Evolutionary conservation across 1,140 invertebrate species (phyloP).

Genomic region (Manduca sexta): DNA sequence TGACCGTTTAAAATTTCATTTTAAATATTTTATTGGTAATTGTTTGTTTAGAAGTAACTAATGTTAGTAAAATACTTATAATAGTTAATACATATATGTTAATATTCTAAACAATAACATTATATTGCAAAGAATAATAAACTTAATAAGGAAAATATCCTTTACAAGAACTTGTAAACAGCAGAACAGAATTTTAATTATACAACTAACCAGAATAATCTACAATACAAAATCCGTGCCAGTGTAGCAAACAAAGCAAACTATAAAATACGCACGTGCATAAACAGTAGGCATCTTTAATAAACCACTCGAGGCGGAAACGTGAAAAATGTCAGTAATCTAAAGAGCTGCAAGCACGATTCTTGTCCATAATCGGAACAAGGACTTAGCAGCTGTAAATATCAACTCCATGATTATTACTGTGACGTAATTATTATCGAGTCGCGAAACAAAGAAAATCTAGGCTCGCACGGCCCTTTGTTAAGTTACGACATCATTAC

Average conservation of each 20-base stretch:
- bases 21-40: no score
- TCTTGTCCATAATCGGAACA: slow-evolving; percentile 68
- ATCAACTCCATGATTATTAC: slow-evolving; percentile 60
- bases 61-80: no score
- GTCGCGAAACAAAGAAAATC: slow-evolving; percentile 59
- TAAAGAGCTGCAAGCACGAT: slow-evolving; percentile 57
- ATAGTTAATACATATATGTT: no score
- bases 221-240: not conserved
- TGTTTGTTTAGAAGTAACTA: no score
- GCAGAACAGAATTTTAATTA: not conserved
- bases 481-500: no score
- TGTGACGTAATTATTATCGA: slow-evolving; percentile 62
- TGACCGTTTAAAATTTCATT: no score
- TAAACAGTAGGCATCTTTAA: slow-evolving; percentile 51
- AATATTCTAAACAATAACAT: no score
- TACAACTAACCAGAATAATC: not conserved
- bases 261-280: not conserved
- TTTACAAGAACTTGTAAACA: not conserved
- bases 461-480: slow-evolving; percentile 23
- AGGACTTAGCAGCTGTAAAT: slow-evolving; percentile 68
- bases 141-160: not conserved
- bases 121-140: no score
- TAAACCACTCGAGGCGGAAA: slow-evolving; percentile 67
- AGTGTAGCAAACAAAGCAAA: not conserved
- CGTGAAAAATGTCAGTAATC: slow-evolving; percentile 69